Conservation (phyloP, 2,797 vertebrate genomes). For the Sebastes taczanowskii region DNA sequence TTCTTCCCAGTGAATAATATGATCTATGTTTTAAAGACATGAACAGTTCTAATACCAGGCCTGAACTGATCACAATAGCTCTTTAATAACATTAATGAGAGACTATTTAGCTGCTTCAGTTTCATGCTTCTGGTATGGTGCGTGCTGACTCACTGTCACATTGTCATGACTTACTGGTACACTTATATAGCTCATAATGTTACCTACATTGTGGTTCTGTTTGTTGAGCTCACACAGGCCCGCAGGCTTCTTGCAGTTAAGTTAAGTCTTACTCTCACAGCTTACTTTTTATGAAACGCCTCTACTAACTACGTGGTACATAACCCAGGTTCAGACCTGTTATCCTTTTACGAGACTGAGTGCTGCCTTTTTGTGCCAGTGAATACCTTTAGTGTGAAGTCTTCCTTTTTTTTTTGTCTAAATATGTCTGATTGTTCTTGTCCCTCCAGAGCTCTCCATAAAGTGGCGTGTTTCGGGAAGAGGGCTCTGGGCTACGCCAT, state of each 20-base stretch:
- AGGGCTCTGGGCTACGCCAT: slow-evolving; percentile 82
- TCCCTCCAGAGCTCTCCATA: slow-evolving; percentile 81
- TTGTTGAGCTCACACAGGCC: neutral
- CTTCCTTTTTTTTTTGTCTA: neutral
- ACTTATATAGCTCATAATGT: too few relatives aligned
- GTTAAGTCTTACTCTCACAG: neutral
- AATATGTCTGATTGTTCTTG: neutral
- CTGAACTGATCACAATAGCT: too few relatives aligned
- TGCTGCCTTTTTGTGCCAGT: neutral
- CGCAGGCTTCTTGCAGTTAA: neutral
- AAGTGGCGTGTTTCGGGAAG: slow-evolving; percentile 81
- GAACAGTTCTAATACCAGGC: too few relatives aligned
- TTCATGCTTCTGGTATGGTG: too few relatives aligned
- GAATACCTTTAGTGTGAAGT: neutral
- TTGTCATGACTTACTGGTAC: too few relatives aligned
- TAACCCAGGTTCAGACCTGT: neutral
- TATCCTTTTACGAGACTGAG: neutral
- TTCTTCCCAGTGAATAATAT: too few relatives aligned
- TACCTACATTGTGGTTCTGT: neutral
- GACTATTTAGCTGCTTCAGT: neutral
- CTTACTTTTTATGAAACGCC: neutral
- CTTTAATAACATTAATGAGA: too few relatives aligned
- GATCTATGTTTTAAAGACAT: too few relatives aligned
- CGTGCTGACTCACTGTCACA: neutral
- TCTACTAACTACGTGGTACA: neutral